Conservation (phyloP, 2,888 invertebrate species). For the Nesidiocoris tenuis region DNA sequence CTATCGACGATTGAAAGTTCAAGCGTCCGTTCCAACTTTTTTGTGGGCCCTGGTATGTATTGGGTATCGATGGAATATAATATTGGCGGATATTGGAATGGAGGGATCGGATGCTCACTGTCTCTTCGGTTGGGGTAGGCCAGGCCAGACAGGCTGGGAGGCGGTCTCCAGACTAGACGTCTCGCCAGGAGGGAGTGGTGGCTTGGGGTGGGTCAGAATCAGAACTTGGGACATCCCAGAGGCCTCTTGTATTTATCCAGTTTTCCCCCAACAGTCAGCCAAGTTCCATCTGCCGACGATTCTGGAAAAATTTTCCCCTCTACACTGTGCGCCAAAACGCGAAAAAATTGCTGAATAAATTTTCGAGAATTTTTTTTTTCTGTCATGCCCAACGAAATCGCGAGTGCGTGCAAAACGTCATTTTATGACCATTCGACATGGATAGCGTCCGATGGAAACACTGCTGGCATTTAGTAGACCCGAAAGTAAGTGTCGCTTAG, state of each 20-base stretch:
- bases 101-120: conserved; percentile 18
- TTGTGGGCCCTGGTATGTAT: no score
- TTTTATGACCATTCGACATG: no score
- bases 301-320: no score
- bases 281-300: neutral
- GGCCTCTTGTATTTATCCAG: neutral
- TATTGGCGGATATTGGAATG: neutral
- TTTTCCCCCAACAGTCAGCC: neutral
- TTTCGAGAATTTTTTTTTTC: no score
- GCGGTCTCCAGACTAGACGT: neutral
- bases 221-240: conserved; percentile 3
- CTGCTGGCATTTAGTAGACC: no score
- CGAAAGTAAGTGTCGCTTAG: no score
- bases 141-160: conserved; percentile 5
- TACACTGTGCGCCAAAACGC: no score
- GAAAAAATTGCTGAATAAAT: no score
- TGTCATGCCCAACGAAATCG: no score
- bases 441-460: no score
- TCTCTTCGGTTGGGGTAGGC: conserved; percentile 44
- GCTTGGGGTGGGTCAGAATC: conserved; percentile 30
- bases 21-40: no score
- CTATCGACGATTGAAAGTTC: no score
- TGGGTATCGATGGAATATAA: neutral
- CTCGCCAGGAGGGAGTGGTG: neutral
- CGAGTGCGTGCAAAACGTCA: neutral